phyloP scores from a whole-genome alignment of 1,140 invertebrate genomes.

The Drosophila asahinai region DNA sequence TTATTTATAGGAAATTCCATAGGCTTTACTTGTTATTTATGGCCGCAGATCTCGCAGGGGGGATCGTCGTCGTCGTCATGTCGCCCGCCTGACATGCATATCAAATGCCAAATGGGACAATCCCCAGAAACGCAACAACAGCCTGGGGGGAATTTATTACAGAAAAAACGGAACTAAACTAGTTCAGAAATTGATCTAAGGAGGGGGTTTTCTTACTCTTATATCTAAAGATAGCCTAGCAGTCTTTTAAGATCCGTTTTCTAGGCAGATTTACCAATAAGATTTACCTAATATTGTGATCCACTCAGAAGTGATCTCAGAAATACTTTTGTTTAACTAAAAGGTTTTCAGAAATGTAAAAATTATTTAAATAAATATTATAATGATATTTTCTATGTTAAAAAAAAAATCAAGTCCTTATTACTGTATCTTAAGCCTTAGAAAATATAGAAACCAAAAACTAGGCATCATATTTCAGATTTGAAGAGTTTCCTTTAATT shows the following conservation, averaged over 20 bases:
- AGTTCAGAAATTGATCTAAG: neutral
- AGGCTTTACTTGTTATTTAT: slow-evolving; percentile 70
- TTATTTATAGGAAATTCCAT: slow-evolving; percentile 81
- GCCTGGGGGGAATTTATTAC: slow-evolving; percentile 10
- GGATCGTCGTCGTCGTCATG: slow-evolving; percentile 42
- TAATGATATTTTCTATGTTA: neutral
- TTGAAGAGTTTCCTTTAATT: too few species aligned
- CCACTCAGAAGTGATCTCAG: neutral
- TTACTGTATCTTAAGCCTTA: too few species aligned
- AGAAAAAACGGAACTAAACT: slow-evolving; percentile 22
- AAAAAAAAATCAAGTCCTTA: neutral
- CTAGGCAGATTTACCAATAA: neutral
- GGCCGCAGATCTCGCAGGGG: slow-evolving; percentile 58
- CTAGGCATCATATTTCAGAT: too few species aligned
- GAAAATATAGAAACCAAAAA: too few species aligned
- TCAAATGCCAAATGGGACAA: slow-evolving; percentile 52
- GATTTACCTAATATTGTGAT: too few species aligned
- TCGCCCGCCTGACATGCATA: slow-evolving; percentile 53
- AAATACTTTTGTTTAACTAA: neutral
- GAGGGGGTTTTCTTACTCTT: neutral
- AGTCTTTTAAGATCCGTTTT: neutral
- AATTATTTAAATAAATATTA: neutral
- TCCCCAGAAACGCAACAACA: slow-evolving; percentile 13
- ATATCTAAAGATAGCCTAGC: neutral
- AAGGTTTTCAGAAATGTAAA: neutral